These are phyloP conservation scores for Dryas iulia DNA, from an alignment of 1,140 invertebrate species.

Conservation along the genomic window DNA sequence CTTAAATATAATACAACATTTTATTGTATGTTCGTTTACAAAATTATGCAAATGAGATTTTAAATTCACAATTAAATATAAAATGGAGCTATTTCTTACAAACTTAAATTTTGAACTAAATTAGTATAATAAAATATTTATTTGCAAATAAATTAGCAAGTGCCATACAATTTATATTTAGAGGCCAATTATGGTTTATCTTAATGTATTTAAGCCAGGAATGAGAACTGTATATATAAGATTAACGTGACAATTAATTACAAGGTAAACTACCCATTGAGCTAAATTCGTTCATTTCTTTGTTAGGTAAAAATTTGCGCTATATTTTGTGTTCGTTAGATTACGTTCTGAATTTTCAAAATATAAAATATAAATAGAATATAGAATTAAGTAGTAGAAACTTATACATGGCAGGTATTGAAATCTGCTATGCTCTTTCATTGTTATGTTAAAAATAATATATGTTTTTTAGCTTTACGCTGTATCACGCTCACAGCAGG, in stretches of 20 bases:
- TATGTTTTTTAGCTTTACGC: too few relatives aligned
- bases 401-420: too few relatives aligned
- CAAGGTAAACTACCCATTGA: not conserved
- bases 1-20: too few relatives aligned
- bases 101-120: not conserved
- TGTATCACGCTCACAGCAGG: too few relatives aligned
- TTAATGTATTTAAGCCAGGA: not conserved
- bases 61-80: not conserved
- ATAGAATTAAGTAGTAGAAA: too few relatives aligned
- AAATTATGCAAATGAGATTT: not conserved
- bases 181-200: not conserved
- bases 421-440: too few relatives aligned
- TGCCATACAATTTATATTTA: not conserved
- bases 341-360: too few relatives aligned
- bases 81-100: not conserved
- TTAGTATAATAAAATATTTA: not conserved
- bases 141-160: not conserved
- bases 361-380: too few relatives aligned
- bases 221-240: not conserved
- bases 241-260: not conserved
- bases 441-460: too few relatives aligned
- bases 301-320: not conserved
- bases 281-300: not conserved
- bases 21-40: too few relatives aligned
- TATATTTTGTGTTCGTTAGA: not conserved